A percentile compares a stretch with the other conserved stretches of the same genome.
Conservation (phyloP, 2,888 invertebrate genomes). For the Drosophila aldrichi region DNA sequence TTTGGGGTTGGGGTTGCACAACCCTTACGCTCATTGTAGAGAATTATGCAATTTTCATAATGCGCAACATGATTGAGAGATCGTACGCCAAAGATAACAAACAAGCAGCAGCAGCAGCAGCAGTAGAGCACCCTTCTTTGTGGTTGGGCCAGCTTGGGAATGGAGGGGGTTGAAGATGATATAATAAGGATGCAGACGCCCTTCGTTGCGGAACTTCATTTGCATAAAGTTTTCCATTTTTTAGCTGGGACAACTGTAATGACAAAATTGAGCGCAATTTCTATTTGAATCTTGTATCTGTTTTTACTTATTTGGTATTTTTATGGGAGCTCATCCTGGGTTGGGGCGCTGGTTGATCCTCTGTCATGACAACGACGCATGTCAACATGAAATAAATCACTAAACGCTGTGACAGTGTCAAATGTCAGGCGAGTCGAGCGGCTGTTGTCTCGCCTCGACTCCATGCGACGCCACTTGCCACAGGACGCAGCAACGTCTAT, state of each 20-base stretch:
- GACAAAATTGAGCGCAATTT: slow-evolving; percentile 48
- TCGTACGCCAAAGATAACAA: slow-evolving; percentile 61
- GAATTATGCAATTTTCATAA: slow-evolving; percentile 80
- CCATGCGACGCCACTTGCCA: slow-evolving; percentile 12
- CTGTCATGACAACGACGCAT: slow-evolving; percentile 63
- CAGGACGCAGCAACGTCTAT: slow-evolving; percentile 9
- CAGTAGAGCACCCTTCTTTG: slow-evolving; percentile 30
- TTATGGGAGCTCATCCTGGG: background rate
- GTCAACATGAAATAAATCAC: slow-evolving; percentile 81
- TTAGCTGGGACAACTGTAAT: slow-evolving; percentile 46
- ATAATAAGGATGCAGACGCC: background rate
- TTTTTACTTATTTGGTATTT: too few relatives aligned
- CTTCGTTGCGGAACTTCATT: slow-evolving; percentile 72
- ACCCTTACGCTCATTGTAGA: slow-evolving; percentile 47
- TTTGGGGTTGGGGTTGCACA: slow-evolving; percentile 14
- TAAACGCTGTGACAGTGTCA: slow-evolving; percentile 79
- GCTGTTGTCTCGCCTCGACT: slow-evolving; percentile 30
- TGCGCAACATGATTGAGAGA: slow-evolving; percentile 71
- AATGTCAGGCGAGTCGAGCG: slow-evolving; percentile 59
- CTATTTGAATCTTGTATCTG: slow-evolving; percentile 8
- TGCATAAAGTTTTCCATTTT: slow-evolving; percentile 47
- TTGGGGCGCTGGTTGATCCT: background rate
- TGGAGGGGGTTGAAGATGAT: background rate
- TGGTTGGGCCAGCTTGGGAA: too few relatives aligned
- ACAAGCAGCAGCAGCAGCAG: slow-evolving; percentile 12